Conservation (phyloP, 2,113 vertebrate genomes). For the Shinisaurus crocodilurus region DNA sequence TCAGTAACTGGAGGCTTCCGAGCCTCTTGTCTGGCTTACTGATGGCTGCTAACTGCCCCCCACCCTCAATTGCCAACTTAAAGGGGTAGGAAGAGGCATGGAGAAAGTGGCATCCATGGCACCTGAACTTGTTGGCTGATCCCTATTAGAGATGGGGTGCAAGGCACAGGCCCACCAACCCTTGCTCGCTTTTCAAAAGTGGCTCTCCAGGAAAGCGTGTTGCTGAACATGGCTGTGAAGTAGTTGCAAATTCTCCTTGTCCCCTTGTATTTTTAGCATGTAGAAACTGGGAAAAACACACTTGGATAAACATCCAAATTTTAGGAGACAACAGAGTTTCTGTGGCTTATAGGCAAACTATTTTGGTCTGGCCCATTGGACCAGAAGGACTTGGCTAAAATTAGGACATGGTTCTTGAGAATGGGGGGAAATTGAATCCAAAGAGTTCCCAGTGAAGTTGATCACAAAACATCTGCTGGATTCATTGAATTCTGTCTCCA, state of each 20-base stretch:
- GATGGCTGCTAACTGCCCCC: background rate
- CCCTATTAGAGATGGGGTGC: background rate
- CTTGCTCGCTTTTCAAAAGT: constrained; percentile 44
- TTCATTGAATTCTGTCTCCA: constrained; percentile 41
- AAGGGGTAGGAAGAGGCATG: background rate
- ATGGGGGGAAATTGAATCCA: constrained; percentile 58
- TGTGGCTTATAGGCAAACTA: constrained; percentile 19
- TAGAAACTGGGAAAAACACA: background rate
- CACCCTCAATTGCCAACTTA: background rate
- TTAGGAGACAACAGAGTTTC: background rate
- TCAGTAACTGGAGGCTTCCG: background rate
- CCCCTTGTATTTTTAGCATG: background rate
- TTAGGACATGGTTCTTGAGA: constrained; percentile 60
- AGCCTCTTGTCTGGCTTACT: background rate
- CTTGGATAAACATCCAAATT: constrained; percentile 33
- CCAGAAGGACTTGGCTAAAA: constrained; percentile 62
- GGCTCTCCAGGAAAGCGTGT: background rate
- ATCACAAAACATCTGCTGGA: constrained; percentile 61
- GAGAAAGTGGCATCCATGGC: background rate
- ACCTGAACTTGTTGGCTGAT: background rate
- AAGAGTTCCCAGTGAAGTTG: constrained; percentile 62
- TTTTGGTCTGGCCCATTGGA: constrained; percentile 47
- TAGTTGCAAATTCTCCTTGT: background rate
- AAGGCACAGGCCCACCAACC: background rate
- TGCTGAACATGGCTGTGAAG: background rate